Evolutionary conservation across 2,797 vertebrate species (phyloP), one percentile per base, ranked within the genome.

Genomic region (Rhinella marina): DNA sequence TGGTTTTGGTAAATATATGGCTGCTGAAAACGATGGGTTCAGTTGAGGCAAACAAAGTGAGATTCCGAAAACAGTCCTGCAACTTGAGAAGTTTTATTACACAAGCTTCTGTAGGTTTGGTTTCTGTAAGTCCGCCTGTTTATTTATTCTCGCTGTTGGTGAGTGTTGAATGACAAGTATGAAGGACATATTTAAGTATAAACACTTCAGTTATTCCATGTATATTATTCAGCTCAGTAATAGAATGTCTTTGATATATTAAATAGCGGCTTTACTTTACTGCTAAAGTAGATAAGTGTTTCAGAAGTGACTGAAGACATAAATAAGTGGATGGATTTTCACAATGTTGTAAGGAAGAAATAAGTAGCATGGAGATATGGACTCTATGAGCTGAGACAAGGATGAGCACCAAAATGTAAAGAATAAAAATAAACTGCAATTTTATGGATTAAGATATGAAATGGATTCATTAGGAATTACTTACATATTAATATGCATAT

Each of bases 121-220:
- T 6, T 41, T 41, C 41, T 41, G 41, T 41, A 41, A 54, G 41
- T 14, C 25, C 5, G 23, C 6, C 2, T 7, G 23, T 8, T 54
- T 75, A 16, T 54, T 77, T 76, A 52, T 52, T 25, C 13, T 7
- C 8, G n/a, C 19, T 19, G 50, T n/a, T 25, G 13, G 11, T 14
- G 48, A 77, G 75, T 54, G 23, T 3, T 54, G 4, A 77, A 77
- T 77, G 75, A 54, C 23, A 77, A 77, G 50, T 77, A 54, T 77
- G 75, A 77, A 77, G 75, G 75, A 50, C 75, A 77, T 54, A 77
- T 77, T 52, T 77, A 54, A 77, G 75, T 52, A 77, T 54, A 75
- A 75, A 77, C 75, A 77, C 75, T 77, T 77, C 75, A 77, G 48
- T 77, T 77, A 52, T 54, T 76, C 75, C 75, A 77, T 77, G 75